phyloP scores from a whole-genome alignment of 2,113 vertebrate genomes.

The Strix uralensis region DNA sequence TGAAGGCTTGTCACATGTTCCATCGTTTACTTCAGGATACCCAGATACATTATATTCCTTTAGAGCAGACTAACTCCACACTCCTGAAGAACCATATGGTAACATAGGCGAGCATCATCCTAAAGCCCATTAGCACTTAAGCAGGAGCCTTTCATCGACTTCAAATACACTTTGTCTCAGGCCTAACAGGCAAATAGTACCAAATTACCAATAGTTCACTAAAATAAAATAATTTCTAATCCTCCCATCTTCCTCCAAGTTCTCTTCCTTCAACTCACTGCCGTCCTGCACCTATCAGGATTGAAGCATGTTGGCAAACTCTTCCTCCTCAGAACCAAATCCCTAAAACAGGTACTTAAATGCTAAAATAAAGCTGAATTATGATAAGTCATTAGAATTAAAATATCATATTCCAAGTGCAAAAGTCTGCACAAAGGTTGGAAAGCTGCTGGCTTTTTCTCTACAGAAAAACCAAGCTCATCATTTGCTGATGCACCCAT shows the following conservation, averaged over 20 bases:
- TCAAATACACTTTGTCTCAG: not conserved
- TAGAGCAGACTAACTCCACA: not conserved
- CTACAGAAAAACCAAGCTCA: not conserved
- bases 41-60: rapidly evolving
- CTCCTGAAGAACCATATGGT: not conserved
- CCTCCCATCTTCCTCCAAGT: not conserved
- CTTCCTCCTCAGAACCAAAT: not conserved
- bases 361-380: not conserved
- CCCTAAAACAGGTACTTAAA: not conserved
- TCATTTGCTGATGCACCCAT: not conserved
- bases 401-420: not conserved
- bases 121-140: not conserved
- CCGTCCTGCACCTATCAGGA: not conserved
- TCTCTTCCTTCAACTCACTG: not conserved
- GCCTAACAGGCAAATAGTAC: not conserved
- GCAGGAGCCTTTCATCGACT: not conserved
- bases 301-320: not conserved
- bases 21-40: not conserved
- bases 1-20: not conserved
- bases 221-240: not conserved
- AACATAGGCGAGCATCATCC: not conserved
- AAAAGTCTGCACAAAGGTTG: not conserved
- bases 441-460: not conserved
- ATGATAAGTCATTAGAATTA: not conserved
- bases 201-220: not conserved